Base-by-base conservation (phyloP, 2,113 vertebrate genomes). In the Amia ocellicauda region DNA sequence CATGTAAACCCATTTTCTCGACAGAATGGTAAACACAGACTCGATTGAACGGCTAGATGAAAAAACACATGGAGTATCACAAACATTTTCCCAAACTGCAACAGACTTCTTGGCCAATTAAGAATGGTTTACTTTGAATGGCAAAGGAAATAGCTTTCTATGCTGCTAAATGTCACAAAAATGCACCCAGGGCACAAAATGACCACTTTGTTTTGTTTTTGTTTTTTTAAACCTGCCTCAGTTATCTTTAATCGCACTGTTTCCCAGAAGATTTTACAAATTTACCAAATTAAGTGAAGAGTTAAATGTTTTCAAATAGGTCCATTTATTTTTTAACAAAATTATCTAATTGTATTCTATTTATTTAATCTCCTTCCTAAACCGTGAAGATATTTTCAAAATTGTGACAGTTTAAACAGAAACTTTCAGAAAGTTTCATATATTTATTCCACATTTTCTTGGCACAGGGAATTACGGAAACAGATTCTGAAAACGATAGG, bases 131-230 rank as follows among this genome's bases (percentile, higher is more conserved):
- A 77, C 76, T 85, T 81, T 87, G 85, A 91, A 87, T 85, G 75
- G 74, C 80, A 77, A 80, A 93, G 92, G 90, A 93, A 94, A 94
- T 91, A 76, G 89, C 87, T 93, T 87, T 85, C 83, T 85, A 88
- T 78, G 88, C 91, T 93, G 92, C 78, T 87, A 85, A 92, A 93
- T 88, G 88, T 93, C 88, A 92, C 85, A 78, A 82, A 74, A 87
- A 74, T 75, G 78, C 80, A 88, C 88, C 85, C 66, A 73, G 75
- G 86, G 85, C 86, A 80, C 70, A 79, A 85, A 80, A 85, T 78
- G 86, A 82, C 76, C 70, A 71, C 72, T 80, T 82, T 79, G 78
- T 84, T 89, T 80, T 80, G 70, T 73, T 82, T 91, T 79, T 80
- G 67, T 75, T 72, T 52, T 66, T 62, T 74, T 65, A 68, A 69